Conservation (phyloP, 2,888 invertebrate genomes). For the Ariolimax columbianus region DNA sequence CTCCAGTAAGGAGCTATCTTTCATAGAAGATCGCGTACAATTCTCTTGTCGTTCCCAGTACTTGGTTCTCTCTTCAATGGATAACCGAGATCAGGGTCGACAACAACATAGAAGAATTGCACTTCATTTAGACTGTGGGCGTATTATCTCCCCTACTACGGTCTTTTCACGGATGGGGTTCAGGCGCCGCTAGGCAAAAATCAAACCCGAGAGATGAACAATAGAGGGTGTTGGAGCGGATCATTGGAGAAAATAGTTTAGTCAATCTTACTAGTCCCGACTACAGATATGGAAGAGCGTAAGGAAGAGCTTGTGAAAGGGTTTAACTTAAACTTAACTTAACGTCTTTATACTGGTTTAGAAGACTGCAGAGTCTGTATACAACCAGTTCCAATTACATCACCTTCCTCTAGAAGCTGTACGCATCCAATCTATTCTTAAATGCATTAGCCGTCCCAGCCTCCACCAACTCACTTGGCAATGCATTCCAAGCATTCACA, state of each 20-base stretch:
- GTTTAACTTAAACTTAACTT: too few species aligned
- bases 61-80: background rate
- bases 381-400: too few species aligned
- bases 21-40: background rate
- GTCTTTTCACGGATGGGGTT: background rate
- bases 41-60: background rate
- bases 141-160: background rate
- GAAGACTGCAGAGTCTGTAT: too few species aligned
- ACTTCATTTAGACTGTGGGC: constrained; percentile 22
- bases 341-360: too few species aligned
- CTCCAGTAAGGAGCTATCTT: background rate
- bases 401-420: too few species aligned
- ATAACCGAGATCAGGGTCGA: constrained; percentile 2
- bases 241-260: constrained; percentile 4
- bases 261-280: background rate
- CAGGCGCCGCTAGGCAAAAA: constrained; percentile 9
- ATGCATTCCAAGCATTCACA: too few species aligned
- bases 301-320: too few species aligned
- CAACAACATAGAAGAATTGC: constrained; percentile 1
- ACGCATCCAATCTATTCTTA: too few species aligned
- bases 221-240: constrained; percentile 17
- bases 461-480: too few species aligned
- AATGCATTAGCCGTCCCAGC: too few species aligned
- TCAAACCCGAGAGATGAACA: background rate
- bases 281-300: too few species aligned